phyloP scores from a whole-genome alignment of 2,888 invertebrate species.

The Sabatieria punctata region DNA sequence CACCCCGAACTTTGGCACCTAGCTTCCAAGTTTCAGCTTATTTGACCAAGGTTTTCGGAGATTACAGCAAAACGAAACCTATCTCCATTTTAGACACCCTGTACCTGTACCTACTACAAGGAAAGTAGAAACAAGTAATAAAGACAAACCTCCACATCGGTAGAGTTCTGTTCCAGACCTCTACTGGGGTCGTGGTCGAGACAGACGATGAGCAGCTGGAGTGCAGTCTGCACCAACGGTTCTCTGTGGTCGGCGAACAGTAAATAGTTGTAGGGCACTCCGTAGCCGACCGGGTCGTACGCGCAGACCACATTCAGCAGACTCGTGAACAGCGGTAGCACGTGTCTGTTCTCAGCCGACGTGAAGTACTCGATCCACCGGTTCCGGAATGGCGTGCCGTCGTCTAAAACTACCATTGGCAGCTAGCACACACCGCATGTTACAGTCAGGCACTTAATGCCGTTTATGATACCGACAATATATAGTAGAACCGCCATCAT shows the following conservation, averaged over 20 bases:
- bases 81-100: too few species aligned
- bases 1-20: too few species aligned
- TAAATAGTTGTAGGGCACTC: constrained; percentile 88
- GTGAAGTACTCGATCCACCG: constrained; percentile 49
- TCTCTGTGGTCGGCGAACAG: constrained; percentile 80
- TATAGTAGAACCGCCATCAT: too few species aligned
- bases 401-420: constrained; percentile 18
- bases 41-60: too few species aligned
- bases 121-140: too few species aligned
- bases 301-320: constrained; percentile 87
- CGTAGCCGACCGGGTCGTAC: constrained; percentile 95
- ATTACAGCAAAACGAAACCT: too few species aligned
- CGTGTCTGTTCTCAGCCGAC: constrained; percentile 56
- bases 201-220: constrained; percentile 85
- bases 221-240: constrained; percentile 74
- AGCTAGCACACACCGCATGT: too few species aligned
- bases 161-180: too few species aligned
- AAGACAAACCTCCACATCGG: not conserved
- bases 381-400: constrained; percentile 35
- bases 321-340: constrained; percentile 90
- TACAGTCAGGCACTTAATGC: too few species aligned
- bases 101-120: too few species aligned
- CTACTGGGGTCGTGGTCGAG: constrained; percentile 60
- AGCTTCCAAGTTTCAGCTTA: too few species aligned
- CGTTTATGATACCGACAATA: too few species aligned